phyloP scores from a whole-genome alignment of 2,113 vertebrate species.

The Psophia crepitans region DNA sequence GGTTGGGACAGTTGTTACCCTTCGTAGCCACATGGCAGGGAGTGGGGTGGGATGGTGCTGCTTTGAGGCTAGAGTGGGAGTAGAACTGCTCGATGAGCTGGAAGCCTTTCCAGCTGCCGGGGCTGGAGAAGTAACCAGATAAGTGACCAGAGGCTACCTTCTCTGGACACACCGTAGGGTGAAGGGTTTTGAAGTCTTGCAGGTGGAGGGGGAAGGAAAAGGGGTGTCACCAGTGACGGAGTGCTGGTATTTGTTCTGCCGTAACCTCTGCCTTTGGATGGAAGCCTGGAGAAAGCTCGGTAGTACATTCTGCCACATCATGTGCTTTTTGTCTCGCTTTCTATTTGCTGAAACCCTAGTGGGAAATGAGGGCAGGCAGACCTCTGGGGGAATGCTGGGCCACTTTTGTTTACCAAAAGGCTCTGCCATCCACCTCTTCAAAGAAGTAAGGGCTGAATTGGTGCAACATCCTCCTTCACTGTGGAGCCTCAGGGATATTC shows the following conservation, averaged over 20 bases:
- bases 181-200: neutral
- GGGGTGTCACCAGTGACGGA: neutral
- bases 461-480: neutral
- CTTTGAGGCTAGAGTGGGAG: neutral
- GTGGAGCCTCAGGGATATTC: neutral
- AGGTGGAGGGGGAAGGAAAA: neutral
- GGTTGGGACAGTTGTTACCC: neutral
- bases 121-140: neutral
- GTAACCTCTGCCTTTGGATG: neutral
- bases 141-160: neutral
- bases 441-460: neutral
- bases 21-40: neutral
- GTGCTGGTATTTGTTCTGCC: neutral
- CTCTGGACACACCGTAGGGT: neutral
- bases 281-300: neutral
- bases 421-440: neutral
- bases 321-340: neutral
- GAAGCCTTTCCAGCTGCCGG: neutral
- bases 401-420: neutral
- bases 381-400: neutral
- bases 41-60: neutral
- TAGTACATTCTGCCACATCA: neutral
- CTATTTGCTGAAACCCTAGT: neutral
- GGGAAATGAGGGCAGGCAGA: slow-evolving; percentile 2
- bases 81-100: neutral